phyloP scores from a whole-genome alignment of 2,888 invertebrate species.

The Aphidius colemani region DNA sequence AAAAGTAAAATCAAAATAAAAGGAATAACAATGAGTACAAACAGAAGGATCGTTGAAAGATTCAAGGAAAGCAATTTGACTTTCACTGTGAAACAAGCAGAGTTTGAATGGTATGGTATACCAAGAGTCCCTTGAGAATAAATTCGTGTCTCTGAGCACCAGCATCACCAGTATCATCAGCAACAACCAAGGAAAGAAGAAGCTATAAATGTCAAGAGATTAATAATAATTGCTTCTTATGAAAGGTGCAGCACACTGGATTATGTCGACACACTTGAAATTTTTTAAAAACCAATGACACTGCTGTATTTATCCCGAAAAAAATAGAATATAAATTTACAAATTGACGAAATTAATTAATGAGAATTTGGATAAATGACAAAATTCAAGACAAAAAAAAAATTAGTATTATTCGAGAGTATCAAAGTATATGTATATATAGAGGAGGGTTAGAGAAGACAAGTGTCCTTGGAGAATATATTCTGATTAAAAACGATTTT shows the following conservation, averaged over 20 bases:
- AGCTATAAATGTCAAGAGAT: constrained; percentile 31
- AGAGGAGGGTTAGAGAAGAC: background rate
- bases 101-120: constrained; percentile 4
- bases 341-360: no score
- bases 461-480: constrained; percentile 10
- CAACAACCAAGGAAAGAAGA: background rate
- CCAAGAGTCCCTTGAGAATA: constrained; percentile 9
- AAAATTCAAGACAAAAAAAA: constrained; percentile 18
- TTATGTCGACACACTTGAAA: no score
- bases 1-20: background rate
- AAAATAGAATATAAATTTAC: no score
- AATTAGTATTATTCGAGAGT: background rate
- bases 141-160: constrained; percentile 4
- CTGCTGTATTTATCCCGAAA: no score
- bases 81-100: constrained; percentile 7
- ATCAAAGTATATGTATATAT: no score
- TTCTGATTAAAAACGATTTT: constrained; percentile 26
- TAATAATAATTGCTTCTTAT: constrained; percentile 35
- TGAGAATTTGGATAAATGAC: no score
- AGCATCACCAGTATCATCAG: no score
- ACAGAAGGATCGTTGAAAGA: constrained; percentile 14
- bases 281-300: no score
- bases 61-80: constrained; percentile 16
- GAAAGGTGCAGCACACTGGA: background rate
- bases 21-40: background rate